Percentiles rank a stretch among this genome's conserved stretches.
phyloP scores from a whole-genome alignment of 2,113 vertebrate genomes.

The Amia ocellicauda region DNA sequence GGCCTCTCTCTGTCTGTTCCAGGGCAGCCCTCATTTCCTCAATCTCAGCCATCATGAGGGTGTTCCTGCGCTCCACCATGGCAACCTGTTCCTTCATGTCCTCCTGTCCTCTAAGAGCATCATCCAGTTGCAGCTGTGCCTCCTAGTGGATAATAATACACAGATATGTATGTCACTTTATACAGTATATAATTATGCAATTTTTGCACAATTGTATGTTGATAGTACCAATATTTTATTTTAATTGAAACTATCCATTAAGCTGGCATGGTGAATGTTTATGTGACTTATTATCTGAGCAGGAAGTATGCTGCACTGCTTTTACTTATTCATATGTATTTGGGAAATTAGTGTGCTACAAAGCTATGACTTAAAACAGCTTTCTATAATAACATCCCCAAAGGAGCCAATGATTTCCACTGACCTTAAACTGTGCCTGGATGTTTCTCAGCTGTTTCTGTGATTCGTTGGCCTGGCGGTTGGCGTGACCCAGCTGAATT shows the following conservation, averaged over 20 bases:
- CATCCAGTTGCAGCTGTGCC: conserved; percentile 79
- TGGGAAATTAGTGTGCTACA: no score
- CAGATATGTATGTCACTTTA: no score
- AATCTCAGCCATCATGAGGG: conserved; percentile 69
- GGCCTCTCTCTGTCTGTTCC: conserved; percentile 70
- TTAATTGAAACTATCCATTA: no score
- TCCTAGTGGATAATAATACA: conserved; percentile 58
- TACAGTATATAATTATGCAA: background rate
- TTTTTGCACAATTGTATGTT: background rate
- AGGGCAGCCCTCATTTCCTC: conserved; percentile 70
- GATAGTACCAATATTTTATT: background rate
- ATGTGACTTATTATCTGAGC: no score
- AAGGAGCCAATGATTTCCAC: background rate
- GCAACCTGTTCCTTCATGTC: conserved; percentile 76
- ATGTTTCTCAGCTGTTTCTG: conserved; percentile 54
- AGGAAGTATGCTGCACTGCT: no score
- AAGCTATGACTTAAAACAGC: no score
- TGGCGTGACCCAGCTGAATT: conserved; percentile 61
- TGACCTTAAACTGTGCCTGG: conserved; percentile 59
- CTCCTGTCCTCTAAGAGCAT: conserved; percentile 64
- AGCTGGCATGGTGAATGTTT: no score
- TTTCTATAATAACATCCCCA: conserved; percentile 21
- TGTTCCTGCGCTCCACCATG: conserved; percentile 64
- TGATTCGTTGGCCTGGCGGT: conserved; percentile 53
- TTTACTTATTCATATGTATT: no score